A percentile compares a stretch with the other conserved stretches of the same genome.
These are phyloP conservation scores for Hymenochirus boettgeri DNA, from an alignment of 2,113 vertebrate genomes.

Conservation along the genomic window DNA sequence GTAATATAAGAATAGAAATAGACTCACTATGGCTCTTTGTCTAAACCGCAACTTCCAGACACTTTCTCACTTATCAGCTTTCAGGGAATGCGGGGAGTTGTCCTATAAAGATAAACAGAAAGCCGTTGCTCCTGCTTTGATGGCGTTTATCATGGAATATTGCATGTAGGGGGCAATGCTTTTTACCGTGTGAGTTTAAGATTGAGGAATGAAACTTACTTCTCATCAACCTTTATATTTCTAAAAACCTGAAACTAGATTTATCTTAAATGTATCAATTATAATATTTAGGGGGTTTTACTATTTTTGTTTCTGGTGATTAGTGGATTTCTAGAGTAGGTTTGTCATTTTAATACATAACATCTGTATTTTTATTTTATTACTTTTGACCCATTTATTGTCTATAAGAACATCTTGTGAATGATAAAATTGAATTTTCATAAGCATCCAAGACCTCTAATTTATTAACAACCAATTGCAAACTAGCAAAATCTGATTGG, in stretches of 20 bases:
- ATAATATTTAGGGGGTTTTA: background rate
- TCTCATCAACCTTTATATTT: background rate
- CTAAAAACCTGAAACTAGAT: background rate
- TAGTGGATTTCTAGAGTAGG: constrained; percentile 1
- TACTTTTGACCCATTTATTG: too few species aligned
- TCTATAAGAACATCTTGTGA: background rate
- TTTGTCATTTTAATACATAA: background rate
- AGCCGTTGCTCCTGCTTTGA: background rate
- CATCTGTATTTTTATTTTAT: background rate
- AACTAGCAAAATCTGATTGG: too few species aligned
- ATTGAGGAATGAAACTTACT: background rate
- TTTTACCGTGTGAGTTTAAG: background rate
- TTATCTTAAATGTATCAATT: background rate
- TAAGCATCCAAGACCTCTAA: too few species aligned
- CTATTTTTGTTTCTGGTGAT: background rate
- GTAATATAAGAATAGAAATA: too few species aligned
- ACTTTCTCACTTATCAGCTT: too few species aligned
- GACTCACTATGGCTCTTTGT: too few species aligned
- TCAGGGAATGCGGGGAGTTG: too few species aligned
- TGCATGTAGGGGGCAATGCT: constrained; percentile 4
- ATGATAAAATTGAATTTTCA: background rate
- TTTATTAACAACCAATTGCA: too few species aligned
- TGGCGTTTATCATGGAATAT: background rate
- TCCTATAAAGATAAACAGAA: background rate
- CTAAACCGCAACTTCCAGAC: too few species aligned